phyloP scores from a whole-genome alignment of 2,113 vertebrate genomes.

The Riparia riparia region DNA sequence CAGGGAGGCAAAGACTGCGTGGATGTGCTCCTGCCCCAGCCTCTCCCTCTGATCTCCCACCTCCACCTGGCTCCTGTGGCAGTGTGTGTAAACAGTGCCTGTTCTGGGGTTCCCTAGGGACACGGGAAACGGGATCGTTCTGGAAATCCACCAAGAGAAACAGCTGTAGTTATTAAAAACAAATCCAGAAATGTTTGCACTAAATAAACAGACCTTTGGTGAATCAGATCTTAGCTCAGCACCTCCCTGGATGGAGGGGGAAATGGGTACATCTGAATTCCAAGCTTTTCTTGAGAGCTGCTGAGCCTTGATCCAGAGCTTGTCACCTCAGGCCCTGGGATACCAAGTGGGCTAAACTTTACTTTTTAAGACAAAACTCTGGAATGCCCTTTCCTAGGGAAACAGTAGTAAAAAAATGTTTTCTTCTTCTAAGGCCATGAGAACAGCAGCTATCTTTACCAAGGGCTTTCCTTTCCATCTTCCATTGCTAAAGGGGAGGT shows the following conservation, averaged over 20 bases:
- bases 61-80: not conserved
- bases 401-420: not conserved
- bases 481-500: not conserved
- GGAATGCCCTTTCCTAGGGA: not conserved
- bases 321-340: not conserved
- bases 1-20: rapidly evolving
- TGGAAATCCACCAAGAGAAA: not conserved
- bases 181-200: not conserved
- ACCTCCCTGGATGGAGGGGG: not conserved
- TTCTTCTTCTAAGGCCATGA: not conserved
- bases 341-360: not conserved
- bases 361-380: not conserved
- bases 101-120: not conserved
- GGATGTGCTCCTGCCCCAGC: not conserved
- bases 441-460: not conserved
- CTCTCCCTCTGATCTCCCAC: not conserved
- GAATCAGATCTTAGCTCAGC: not conserved
- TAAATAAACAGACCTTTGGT: not conserved
- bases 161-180: not conserved
- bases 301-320: not conserved
- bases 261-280: not conserved
- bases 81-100: rapidly evolving
- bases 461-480: not conserved
- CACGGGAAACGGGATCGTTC: rapidly evolving
- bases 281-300: not conserved